These are phyloP conservation scores for Raja brachyura DNA, from an alignment of 2,113 vertebrate genomes.

Conservation along the genomic window DNA sequence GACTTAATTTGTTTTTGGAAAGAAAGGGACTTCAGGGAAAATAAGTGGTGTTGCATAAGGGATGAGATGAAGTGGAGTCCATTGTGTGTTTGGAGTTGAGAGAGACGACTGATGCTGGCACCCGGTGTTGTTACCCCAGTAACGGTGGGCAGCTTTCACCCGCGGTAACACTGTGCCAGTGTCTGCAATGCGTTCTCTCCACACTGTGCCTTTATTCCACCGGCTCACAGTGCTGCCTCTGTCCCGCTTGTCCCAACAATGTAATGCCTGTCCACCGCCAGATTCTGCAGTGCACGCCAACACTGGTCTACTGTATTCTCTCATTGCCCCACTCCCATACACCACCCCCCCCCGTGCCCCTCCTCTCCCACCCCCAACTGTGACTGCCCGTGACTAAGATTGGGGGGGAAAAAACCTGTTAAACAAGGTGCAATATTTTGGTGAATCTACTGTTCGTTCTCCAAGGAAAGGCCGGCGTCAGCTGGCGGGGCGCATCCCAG, in stretches of 20 bases:
- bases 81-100: background rate
- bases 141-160: background rate
- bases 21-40: background rate
- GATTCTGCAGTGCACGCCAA: background rate
- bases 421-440: too few species aligned
- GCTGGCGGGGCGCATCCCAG: too few species aligned
- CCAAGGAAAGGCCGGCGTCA: too few species aligned
- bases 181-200: background rate
- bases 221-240: background rate
- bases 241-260: background rate
- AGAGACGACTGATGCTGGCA: background rate
- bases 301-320: background rate
- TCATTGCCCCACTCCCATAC: too few species aligned
- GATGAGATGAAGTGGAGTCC: background rate
- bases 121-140: background rate
- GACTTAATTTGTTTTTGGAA: background rate
- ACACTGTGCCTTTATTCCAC: slow-evolving; percentile 13
- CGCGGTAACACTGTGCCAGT: slow-evolving; percentile 8
- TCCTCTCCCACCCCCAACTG: background rate
- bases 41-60: background rate
- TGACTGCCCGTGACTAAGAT: background rate
- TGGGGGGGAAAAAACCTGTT: too few species aligned
- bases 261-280: background rate
- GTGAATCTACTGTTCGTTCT: background rate
- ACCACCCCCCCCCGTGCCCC: background rate